These are phyloP conservation scores for Drosophila lacertosa DNA, from an alignment of 1,140 invertebrate species.

Conservation along the genomic window DNA sequence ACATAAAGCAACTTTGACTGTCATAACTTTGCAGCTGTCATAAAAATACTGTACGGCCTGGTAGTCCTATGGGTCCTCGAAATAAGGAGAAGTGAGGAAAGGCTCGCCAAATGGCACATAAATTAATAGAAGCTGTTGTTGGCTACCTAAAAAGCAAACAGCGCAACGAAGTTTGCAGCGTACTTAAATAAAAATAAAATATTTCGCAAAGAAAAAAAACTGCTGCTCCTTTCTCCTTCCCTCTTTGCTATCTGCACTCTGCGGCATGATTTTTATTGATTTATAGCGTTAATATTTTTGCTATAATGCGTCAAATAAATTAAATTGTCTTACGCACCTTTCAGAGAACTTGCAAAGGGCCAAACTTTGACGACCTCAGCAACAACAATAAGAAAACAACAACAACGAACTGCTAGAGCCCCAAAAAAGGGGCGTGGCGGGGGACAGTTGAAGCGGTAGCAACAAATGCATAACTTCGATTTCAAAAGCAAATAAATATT, in stretches of 20 bases:
- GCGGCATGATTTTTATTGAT: conserved; percentile 64
- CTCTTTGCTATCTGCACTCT: conserved; percentile 17
- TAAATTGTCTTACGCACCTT: conserved; percentile 82
- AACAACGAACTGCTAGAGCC: no score
- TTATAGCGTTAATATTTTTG: conserved; percentile 81
- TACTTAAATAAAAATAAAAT: conserved; percentile 60
- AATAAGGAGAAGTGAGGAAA: conserved; percentile 26
- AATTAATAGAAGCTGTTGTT: conserved; percentile 69
- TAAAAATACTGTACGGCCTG: conserved; percentile 57
- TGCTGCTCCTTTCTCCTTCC: not conserved
- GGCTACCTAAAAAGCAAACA: conserved; percentile 27
- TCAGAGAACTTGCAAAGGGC: conserved; percentile 46
- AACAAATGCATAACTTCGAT: conserved; percentile 79
- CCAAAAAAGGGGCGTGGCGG: conserved; percentile 4
- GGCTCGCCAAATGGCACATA: conserved; percentile 55
- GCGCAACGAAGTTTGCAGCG: conserved; percentile 24
- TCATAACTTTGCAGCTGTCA: conserved; percentile 66
- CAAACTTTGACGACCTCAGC: conserved; percentile 61
- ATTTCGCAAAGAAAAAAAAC: conserved; percentile 42
- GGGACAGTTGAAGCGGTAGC: conserved; percentile 29
- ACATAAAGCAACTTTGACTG: conserved; percentile 59
- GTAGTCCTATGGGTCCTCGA: not conserved
- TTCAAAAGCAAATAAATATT: conserved; percentile 81
- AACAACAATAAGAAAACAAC: not conserved
- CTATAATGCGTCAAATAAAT: conserved; percentile 83